phyloP scores from a whole-genome alignment of 2,797 vertebrate species.

The Salmo trutta region DNA sequence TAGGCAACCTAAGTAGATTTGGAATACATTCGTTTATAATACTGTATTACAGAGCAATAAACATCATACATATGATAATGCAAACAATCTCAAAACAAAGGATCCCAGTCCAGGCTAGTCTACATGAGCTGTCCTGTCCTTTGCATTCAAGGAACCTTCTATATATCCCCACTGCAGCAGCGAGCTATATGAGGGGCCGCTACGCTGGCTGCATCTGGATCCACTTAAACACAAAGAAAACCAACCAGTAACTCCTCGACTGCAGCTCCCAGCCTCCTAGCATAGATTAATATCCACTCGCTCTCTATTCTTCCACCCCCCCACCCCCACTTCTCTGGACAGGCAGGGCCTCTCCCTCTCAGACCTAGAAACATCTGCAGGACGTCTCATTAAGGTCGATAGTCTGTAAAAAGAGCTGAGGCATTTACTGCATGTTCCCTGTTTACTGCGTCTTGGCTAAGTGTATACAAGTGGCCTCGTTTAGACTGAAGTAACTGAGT shows the following conservation, averaged over 20 bases:
- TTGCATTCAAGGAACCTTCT: no score
- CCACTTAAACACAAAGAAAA: constrained; percentile 71
- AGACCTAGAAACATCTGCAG: constrained; percentile 34
- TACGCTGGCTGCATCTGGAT: constrained; percentile 73
- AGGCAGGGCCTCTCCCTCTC: no score
- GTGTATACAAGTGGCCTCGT: background rate
- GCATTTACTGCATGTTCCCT: background rate
- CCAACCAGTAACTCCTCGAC: constrained; percentile 35
- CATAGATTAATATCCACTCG: constrained; percentile 14
- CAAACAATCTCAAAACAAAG: no score
- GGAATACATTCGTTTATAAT: no score
- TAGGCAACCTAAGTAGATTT: no score
- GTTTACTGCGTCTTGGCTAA: constrained; percentile 16
- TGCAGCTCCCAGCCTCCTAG: constrained; percentile 40
- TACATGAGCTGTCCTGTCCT: no score
- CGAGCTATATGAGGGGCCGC: constrained; percentile 23
- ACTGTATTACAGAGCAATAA: no score
- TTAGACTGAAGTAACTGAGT: background rate
- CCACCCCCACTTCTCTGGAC: no score
- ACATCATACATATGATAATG: no score
- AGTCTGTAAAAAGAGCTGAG: constrained; percentile 16
- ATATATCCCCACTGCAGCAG: no score
- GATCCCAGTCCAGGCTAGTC: no score
- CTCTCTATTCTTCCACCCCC: constrained; percentile 46
- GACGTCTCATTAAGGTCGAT: constrained; percentile 32